A percentile compares a stretch with the other conserved stretches of the same genome.
phyloP scores from a whole-genome alignment of 92 coral and sea anemone species.

The Actinostola sp. region DNA sequence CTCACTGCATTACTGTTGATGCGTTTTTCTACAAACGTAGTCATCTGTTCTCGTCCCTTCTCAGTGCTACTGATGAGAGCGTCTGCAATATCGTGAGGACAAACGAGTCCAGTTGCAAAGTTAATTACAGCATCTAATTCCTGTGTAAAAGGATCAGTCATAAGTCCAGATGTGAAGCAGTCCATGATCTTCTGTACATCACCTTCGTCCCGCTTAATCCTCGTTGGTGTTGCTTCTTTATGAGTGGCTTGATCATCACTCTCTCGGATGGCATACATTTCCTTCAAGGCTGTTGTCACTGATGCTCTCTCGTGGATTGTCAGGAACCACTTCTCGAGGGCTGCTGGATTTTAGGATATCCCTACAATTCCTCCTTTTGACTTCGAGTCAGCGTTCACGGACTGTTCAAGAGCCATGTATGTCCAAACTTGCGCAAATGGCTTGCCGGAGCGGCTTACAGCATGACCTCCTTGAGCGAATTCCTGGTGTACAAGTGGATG shows the following conservation, averaged over 20 bases:
- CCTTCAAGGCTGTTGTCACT: constrained; percentile 48
- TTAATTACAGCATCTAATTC: background rate
- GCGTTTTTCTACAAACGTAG: background rate
- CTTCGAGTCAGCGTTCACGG: constrained; percentile 57
- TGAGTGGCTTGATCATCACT: constrained; percentile 24
- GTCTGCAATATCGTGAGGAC: constrained; percentile 33
- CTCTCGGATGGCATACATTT: constrained; percentile 27
- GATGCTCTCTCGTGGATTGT: constrained; percentile 53
- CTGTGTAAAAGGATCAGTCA: constrained; percentile 17
- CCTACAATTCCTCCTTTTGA: constrained; percentile 54
- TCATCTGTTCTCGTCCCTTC: background rate
- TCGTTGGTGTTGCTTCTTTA: constrained; percentile 39
- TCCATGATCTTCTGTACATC: constrained; percentile 41
- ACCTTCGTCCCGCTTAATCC: constrained; percentile 42
- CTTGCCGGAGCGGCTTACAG: constrained; percentile 31
- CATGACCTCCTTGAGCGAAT: constrained; percentile 33
- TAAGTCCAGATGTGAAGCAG: constrained; percentile 40
- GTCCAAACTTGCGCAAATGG: constrained; percentile 60
- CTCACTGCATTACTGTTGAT: background rate
- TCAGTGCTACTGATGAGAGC: background rate
- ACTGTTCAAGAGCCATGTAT: constrained; percentile 65
- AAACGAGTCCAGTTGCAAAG: constrained; percentile 49
- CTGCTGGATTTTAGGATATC: constrained; percentile 40
- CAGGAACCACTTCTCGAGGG: constrained; percentile 61
- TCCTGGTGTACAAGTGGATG: constrained; percentile 43